These are phyloP conservation scores for Limonius californicus DNA, from an alignment of 1,140 invertebrate species.

Conservation along the genomic window DNA sequence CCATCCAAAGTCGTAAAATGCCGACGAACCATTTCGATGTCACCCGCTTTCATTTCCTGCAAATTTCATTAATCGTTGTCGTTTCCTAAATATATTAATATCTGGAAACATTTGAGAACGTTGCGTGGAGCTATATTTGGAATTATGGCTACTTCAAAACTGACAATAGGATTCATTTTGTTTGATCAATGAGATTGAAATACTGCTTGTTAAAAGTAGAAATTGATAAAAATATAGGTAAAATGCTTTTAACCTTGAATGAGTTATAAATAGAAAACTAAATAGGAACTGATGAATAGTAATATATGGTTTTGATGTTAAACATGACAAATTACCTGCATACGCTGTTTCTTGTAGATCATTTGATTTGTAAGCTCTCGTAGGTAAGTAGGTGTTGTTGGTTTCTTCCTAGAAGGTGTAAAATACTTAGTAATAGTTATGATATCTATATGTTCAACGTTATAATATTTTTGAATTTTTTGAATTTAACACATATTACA, in stretches of 20 bases:
- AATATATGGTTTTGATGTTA: too few relatives aligned
- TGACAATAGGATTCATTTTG: not conserved
- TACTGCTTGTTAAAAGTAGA: constrained; percentile 5
- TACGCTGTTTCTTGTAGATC: constrained; percentile 33
- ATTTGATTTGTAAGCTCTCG: constrained; percentile 42
- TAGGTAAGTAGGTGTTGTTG: constrained; percentile 25
- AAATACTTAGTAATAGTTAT: too few relatives aligned
- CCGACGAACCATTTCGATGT: constrained; percentile 54
- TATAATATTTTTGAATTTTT: too few relatives aligned
- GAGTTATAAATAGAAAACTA: not conserved
- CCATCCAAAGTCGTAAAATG: constrained; percentile 65
- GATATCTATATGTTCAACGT: too few relatives aligned
- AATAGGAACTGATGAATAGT: too few relatives aligned
- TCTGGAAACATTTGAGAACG: not conserved
- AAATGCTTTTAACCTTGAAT: not conserved
- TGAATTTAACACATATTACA: too few relatives aligned
- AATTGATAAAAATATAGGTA: not conserved
- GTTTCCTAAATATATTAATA: not conserved
- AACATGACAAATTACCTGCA: constrained; percentile 37
- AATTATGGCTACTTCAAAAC: not conserved
- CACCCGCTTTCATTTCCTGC: constrained; percentile 52
- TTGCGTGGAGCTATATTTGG: not conserved
- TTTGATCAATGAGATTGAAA: not conserved
- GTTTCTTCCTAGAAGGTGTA: not conserved
- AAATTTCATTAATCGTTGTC: constrained; percentile 22